These are phyloP conservation scores for Homalodisca vitripennis DNA, from an alignment of 1,140 invertebrate genomes.

Conservation along the genomic window DNA sequence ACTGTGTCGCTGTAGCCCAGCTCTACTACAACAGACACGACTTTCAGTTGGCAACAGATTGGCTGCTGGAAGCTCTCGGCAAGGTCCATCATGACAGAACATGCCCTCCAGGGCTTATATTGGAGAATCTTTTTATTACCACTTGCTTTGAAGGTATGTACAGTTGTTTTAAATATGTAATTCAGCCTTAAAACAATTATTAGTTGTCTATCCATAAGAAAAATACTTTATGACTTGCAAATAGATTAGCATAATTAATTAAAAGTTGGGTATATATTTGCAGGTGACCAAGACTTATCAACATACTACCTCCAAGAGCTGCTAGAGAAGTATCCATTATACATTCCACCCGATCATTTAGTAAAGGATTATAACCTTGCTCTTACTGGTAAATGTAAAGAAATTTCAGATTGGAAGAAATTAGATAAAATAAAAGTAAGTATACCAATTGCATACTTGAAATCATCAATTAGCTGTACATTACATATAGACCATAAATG, in stretches of 20 bases:
- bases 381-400: background rate
- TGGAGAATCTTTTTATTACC: conserved; percentile 3
- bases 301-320: conserved; percentile 1
- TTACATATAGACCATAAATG: too few relatives aligned
- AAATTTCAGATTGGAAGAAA: background rate
- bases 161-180: background rate
- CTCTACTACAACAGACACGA: background rate
- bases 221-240: too few relatives aligned
- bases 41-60: background rate
- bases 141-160: conserved; percentile 16
- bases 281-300: conserved; percentile 10
- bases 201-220: too few relatives aligned
- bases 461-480: too few relatives aligned
- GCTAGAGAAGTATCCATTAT: background rate
- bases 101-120: background rate
- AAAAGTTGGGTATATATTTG: too few relatives aligned
- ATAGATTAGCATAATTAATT: too few relatives aligned
- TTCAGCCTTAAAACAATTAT: background rate
- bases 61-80: conserved; percentile 7
- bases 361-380: conserved; percentile 1
- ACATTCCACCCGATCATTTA: background rate
- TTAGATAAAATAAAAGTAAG: background rate
- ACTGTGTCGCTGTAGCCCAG: conserved; percentile 4
- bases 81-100: conserved; percentile 18
- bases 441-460: too few relatives aligned